Evolutionary conservation across 2,113 vertebrate genomes (phyloP).

Genomic region (Catharus minimus): DNA sequence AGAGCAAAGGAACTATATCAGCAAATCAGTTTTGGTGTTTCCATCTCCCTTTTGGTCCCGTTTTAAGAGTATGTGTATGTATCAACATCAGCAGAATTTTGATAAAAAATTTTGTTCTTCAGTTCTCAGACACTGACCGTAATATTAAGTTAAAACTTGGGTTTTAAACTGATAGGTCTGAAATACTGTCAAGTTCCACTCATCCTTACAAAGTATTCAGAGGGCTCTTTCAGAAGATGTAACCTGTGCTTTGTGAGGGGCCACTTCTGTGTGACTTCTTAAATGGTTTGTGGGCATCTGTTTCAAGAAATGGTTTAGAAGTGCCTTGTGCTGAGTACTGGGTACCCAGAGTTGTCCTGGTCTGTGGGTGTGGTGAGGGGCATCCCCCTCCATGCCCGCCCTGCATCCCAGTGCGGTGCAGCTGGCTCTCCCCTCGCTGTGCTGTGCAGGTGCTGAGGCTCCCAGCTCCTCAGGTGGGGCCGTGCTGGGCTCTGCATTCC

Average conservation of each 20-base stretch:
- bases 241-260: not conserved
- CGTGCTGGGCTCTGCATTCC: not conserved
- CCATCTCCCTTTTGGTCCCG: not conserved
- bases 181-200: not conserved
- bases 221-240: not conserved
- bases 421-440: not conserved
- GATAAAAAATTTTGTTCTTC: not conserved
- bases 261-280: not conserved
- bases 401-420: not conserved
- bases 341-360: not conserved
- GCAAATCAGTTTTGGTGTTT: not conserved
- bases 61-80: not conserved
- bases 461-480: not conserved
- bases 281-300: not conserved
- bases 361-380: fast-evolving
- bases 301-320: not conserved
- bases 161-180: not conserved
- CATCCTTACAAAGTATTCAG: not conserved
- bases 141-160: not conserved
- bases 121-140: not conserved
- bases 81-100: not conserved
- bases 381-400: fast-evolving
- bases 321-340: not conserved
- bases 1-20: not conserved
- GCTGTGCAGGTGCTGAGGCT: not conserved